A percentile compares a stretch with the other conserved stretches of the same genome.
phyloP scores from a whole-genome alignment of 2,888 invertebrate genomes.

The Andrena minutula region DNA sequence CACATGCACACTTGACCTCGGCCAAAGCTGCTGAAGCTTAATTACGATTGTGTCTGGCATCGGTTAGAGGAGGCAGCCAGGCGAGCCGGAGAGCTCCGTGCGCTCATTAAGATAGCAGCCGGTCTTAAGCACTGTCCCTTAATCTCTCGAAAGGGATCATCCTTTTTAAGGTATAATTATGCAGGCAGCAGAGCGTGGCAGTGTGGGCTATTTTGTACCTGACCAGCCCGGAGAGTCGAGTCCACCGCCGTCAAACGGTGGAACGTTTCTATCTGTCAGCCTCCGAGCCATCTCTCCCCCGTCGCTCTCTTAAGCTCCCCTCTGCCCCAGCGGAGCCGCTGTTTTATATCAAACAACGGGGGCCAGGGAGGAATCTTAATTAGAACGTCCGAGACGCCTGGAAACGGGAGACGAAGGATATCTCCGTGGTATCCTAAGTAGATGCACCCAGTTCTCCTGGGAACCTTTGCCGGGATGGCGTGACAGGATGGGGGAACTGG shows the following conservation, averaged over 20 bases:
- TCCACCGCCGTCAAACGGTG: conserved; percentile 61
- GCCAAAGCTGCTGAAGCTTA: conserved; percentile 42
- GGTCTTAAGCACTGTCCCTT: conserved; percentile 63
- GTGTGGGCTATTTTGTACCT: conserved; percentile 44
- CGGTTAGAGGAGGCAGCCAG: conserved; percentile 17
- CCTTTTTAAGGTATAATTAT: conserved; percentile 72
- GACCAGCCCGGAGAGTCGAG: conserved; percentile 32
- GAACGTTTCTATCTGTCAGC: conserved; percentile 69
- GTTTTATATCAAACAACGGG: conserved; percentile 53
- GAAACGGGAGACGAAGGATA: conserved; percentile 4
- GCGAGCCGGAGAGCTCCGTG: conserved; percentile 38
- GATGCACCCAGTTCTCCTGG: conserved; percentile 1
- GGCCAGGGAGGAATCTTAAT: conserved; percentile 65
- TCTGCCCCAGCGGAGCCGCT: conserved; percentile 7
- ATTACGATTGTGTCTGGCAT: conserved; percentile 63
- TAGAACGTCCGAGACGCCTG: conserved; percentile 53
- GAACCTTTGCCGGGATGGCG: conserved; percentile 21
- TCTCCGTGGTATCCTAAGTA: conserved; percentile 31
- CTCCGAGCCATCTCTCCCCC: conserved; percentile 12
- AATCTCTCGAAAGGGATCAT: conserved; percentile 71
- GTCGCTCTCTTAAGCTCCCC: conserved; percentile 17
- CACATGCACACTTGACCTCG: conserved; percentile 44
- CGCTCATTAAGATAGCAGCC: conserved; percentile 75
- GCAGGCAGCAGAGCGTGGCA: conserved; percentile 43
- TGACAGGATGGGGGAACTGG: conserved; percentile 18